These are phyloP conservation scores for Pelecanoides urinatrix DNA, from an alignment of 2,113 vertebrate genomes.

Conservation along the genomic window DNA sequence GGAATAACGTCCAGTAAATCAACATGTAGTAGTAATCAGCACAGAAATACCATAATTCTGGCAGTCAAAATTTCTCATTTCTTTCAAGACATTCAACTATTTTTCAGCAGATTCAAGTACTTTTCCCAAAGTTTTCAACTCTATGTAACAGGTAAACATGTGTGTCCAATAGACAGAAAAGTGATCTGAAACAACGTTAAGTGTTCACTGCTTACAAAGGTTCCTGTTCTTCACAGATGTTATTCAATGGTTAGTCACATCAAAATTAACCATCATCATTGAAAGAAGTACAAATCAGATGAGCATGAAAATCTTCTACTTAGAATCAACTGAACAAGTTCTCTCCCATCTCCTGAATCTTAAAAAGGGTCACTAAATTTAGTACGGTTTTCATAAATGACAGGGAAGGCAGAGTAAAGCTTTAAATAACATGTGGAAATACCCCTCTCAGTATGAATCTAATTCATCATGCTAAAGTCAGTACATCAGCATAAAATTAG, in stretches of 20 bases:
- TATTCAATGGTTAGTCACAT: neutral
- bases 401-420: neutral
- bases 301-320: neutral
- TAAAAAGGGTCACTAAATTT: conserved; percentile 13
- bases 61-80: neutral
- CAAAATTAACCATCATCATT: neutral
- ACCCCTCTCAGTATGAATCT: neutral
- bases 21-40: neutral
- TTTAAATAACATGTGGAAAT: neutral
- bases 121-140: neutral
- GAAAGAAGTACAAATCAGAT: neutral
- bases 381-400: neutral
- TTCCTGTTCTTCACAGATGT: neutral
- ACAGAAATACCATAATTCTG: neutral
- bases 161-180: neutral
- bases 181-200: neutral
- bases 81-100: neutral
- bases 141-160: neutral
- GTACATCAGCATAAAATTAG: conserved; percentile 21
- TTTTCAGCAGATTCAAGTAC: neutral
- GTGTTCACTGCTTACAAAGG: neutral
- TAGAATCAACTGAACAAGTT: neutral
- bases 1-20: neutral
- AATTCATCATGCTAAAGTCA: conserved; percentile 1
- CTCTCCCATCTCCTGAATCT: neutral